Evolutionary conservation across 2,888 invertebrate species (phyloP).

Genomic region (Andricus quercusramuli): DNA sequence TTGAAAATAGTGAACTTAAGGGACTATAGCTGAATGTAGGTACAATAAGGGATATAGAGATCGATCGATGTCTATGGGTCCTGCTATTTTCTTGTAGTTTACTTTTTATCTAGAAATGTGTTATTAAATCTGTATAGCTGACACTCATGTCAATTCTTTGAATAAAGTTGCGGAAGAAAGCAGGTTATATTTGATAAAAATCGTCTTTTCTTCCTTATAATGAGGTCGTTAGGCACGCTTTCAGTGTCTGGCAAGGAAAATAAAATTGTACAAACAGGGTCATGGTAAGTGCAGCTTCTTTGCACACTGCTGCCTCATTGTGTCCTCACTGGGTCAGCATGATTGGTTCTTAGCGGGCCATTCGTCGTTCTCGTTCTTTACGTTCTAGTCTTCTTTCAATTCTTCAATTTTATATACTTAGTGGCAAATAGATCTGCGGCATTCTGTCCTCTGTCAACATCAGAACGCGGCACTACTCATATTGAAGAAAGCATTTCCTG

Average conservation of each 20-base stretch:
- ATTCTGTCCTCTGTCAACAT: conserved; percentile 16
- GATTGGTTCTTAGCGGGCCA: conserved; percentile 40
- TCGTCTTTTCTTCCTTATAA: not conserved
- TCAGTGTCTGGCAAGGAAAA: not conserved
- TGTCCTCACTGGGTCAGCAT: conserved; percentile 44
- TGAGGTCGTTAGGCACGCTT: not conserved
- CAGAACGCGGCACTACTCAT: not conserved
- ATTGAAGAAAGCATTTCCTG: not conserved
- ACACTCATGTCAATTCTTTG: not conserved
- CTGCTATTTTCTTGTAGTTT: not conserved
- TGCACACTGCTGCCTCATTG: conserved; percentile 43
- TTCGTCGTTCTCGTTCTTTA: conserved; percentile 10
- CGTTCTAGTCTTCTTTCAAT: conserved; percentile 5
- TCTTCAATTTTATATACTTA: not conserved
- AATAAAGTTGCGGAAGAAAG: too few relatives aligned
- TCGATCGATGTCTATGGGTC: too few relatives aligned
- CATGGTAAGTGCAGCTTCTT: not conserved
- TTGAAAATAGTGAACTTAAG: too few relatives aligned
- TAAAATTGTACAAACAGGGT: conserved; percentile 29
- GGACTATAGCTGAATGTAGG: too few relatives aligned
- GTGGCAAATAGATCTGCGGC: conserved; percentile 1
- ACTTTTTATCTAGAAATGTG: not conserved
- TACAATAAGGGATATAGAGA: too few relatives aligned
- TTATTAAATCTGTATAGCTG: not conserved
- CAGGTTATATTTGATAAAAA: not conserved